Base-by-base conservation (phyloP, 2,888 invertebrate genomes). In the Choreutis nemorana region DNA sequence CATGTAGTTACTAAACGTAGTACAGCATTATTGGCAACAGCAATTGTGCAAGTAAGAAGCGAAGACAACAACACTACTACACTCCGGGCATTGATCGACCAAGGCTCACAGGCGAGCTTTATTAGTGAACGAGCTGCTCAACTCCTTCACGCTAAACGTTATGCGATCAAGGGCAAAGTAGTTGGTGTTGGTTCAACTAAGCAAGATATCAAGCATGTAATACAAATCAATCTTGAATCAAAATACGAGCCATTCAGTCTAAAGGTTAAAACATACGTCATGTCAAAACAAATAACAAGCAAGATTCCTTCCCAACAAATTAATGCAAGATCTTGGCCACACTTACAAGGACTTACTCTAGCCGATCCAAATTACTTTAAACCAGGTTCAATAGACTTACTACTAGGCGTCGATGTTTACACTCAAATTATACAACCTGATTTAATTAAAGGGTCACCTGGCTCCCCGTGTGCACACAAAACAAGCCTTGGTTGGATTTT, bases 401-500 rank as follows among this genome's bases (percentile, higher is more conserved):
- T 45, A 2, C 24, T 45, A 14, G 43, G 42, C 10, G 41, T 39
- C 10, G 27, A 36, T 4, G 41, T 32, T 30, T 45, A 37, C 30
- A 34, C 33, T 12, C 26, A 36, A 15, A 42, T 41, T 18, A 2
- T 42, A 11, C 26, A 22, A 22, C 7, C 7, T 22, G 29, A 34
- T 8, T 3, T 41, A 14, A 39, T 44, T 29, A 40, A 37, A 22
- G 38, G 41, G 26, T 39, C 41, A 11, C 33, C 35, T 14, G 40
- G 39, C 3, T 26, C 39, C 3, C 37, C 39, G 12, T 34, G 37
- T 23, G 44, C 46, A 4, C 44, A 44, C 13, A 32, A 35, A 30
- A 44, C 40, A 5, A 37, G 18, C 28, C 37, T 45, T 8, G 44
- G 42, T n/a, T 46, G 42, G 44, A 40, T 44, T 14, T 16, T 46